phyloP scores from a whole-genome alignment of 2,113 vertebrate species.

The Rhineura floridana region DNA sequence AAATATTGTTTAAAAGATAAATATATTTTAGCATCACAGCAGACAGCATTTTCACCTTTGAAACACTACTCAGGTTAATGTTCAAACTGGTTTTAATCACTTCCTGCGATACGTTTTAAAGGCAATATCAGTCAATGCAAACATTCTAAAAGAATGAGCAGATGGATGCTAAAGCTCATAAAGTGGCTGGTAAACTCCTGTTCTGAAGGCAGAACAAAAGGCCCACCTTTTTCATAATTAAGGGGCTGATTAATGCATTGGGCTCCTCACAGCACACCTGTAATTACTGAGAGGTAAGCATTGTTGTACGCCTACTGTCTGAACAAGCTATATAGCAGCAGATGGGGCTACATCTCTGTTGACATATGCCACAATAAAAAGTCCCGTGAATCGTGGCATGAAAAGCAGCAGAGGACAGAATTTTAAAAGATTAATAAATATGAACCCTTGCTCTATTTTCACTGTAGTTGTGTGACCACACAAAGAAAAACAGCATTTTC shows the following conservation, averaged over 20 bases:
- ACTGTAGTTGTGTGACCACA: conserved; percentile 71
- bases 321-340: conserved; percentile 74
- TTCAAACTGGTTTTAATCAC: conserved; percentile 83
- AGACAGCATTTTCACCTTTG: conserved; percentile 63
- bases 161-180: conserved; percentile 83
- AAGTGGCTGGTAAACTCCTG: conserved; percentile 69
- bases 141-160: conserved; percentile 80
- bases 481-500: conserved; percentile 21
- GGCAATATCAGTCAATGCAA: conserved; percentile 79
- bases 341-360: conserved; percentile 82
- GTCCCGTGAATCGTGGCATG: conserved; percentile 73
- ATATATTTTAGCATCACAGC: conserved; percentile 49
- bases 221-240: conserved; percentile 80
- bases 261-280: conserved; percentile 81
- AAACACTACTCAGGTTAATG: conserved; percentile 78
- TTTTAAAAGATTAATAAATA: conserved; percentile 72
- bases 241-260: conserved; percentile 75
- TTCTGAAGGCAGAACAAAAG: conserved; percentile 81
- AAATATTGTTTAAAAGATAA: conserved; percentile 32
- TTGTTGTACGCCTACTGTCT: conserved; percentile 55
- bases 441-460: conserved; percentile 66
- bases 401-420: conserved; percentile 63
- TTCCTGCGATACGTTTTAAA: conserved; percentile 76
- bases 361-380: conserved; percentile 81
- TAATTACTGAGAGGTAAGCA: conserved; percentile 81